Evolutionary conservation across 2,797 vertebrate genomes (phyloP).

Genomic region (Pipistrellus nathusii): DNA sequence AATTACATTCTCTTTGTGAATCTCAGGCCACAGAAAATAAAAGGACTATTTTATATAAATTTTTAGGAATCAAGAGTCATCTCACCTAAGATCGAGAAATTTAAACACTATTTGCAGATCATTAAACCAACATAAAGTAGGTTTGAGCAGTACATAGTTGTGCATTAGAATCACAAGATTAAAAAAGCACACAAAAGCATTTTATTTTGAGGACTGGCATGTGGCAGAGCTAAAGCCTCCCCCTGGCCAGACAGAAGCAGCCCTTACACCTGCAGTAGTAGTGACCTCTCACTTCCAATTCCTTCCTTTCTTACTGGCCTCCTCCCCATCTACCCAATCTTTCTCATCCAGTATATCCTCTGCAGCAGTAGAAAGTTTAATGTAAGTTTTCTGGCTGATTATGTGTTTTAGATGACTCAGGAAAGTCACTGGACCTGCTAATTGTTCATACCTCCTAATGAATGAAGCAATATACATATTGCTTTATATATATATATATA

Average conservation of each 20-base stretch:
- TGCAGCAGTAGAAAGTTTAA: neutral
- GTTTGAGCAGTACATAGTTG: neutral
- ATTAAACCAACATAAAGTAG: neutral
- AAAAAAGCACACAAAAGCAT: neutral
- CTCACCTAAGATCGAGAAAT: neutral
- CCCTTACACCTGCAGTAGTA: neutral
- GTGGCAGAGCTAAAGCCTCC: neutral
- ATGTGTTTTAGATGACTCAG: neutral
- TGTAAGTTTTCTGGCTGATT: neutral
- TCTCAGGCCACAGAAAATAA: neutral
- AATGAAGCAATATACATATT: neutral
- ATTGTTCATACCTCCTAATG: neutral
- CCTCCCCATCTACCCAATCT: neutral
- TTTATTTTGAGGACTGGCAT: neutral
- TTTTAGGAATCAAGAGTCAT: slow-evolving; percentile 12
- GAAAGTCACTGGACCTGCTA: neutral
- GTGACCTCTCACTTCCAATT: neutral
- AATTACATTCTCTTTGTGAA: neutral
- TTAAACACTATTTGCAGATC: neutral
- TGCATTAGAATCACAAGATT: neutral
- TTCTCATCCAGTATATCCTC: neutral
- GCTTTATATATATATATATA: too few relatives aligned
- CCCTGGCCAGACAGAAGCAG: neutral
- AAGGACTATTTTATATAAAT: neutral
- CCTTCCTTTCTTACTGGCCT: neutral